Evolutionary conservation across 2,888 invertebrate species (phyloP), one percentile per base, ranked within the genome.

Genomic region (Volucella inanis): DNA sequence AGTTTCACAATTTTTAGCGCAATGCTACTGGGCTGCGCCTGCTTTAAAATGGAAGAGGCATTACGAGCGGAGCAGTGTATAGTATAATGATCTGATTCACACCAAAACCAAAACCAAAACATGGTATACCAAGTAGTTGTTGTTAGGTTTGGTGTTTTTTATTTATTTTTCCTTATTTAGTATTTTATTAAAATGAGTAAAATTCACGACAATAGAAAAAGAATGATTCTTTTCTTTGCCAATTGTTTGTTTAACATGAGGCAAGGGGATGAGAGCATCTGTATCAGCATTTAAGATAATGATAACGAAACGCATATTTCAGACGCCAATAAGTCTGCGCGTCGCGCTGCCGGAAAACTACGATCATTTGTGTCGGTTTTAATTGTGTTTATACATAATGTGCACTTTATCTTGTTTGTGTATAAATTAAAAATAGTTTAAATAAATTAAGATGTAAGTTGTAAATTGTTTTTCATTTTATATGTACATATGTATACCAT

Each of bases 321-420:
- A 55, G 76, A 76, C 67, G 76, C 76, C 76, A 76, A 76, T 76
- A 68, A 68, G 76, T 76, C 76, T 68, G 68, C 39, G 75, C 49
- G 22, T 6, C 4, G 31, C 31, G 31, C 31, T 43, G 65, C 65
- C 75, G 76, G 76, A 76, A 68, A 76, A 76, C 52, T 61, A 59
- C 18, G 61, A 76, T 76, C 68, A 61, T 15, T 39, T 52, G 50
- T 59, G 61, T 45, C 39, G 59, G 12, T 68, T 76, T 76, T 61
- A 76, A 68, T 76, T 76, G 52, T 59, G 3, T 14, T 41, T 59
- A 11, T 22, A 50, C 47, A 68, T 54, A 22, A 43, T 15, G 2
- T 59, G 52, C 65, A 22, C 2, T 57, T 9, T 12, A 12, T 1
- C 31, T 45, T 22, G 11, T 22, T 11, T 6, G 10, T 38, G 54